Conservation (phyloP, 2,888 invertebrate genomes). For the Cosmorhoe ocellata region DNA sequence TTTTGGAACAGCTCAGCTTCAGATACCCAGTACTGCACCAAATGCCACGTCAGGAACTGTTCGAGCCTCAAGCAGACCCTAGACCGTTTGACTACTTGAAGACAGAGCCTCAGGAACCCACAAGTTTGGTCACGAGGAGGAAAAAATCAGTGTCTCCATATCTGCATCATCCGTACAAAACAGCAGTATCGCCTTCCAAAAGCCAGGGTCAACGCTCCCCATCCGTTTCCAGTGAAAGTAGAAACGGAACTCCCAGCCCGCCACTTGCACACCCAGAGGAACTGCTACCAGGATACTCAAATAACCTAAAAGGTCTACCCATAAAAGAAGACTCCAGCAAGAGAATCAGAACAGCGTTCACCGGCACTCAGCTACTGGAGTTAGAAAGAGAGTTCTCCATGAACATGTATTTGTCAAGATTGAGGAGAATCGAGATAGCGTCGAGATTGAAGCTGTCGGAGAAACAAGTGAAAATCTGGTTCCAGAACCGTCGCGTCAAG, state of each 20-base stretch:
- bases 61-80: constrained; percentile 51
- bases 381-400: constrained; percentile 93
- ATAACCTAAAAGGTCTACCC: constrained; percentile 71
- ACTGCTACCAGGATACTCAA: constrained; percentile 69
- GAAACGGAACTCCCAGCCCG: constrained; percentile 82
- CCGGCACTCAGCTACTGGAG: constrained; percentile 93
- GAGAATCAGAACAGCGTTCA: constrained; percentile 96
- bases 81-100: constrained; percentile 62
- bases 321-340: constrained; percentile 88
- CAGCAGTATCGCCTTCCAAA: constrained; percentile 61
- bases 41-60: constrained; percentile 65
- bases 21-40: constrained; percentile 71
- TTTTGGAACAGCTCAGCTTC: constrained; percentile 71
- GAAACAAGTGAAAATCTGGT: constrained; percentile 98
- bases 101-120: constrained; percentile 62
- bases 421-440: constrained; percentile 96
- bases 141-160: constrained; percentile 75
- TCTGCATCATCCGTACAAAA: constrained; percentile 69
- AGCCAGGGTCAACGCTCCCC: constrained; percentile 72
- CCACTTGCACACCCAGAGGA: constrained; percentile 74
- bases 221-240: constrained; percentile 71
- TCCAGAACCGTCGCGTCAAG: constrained; percentile 96
- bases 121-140: constrained; percentile 57
- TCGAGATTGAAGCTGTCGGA: constrained; percentile 93
- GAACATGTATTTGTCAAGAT: constrained; percentile 94